These are phyloP conservation scores for Pogonocichla stellata DNA, from an alignment of 2,113 vertebrate species.

Conservation along the genomic window DNA sequence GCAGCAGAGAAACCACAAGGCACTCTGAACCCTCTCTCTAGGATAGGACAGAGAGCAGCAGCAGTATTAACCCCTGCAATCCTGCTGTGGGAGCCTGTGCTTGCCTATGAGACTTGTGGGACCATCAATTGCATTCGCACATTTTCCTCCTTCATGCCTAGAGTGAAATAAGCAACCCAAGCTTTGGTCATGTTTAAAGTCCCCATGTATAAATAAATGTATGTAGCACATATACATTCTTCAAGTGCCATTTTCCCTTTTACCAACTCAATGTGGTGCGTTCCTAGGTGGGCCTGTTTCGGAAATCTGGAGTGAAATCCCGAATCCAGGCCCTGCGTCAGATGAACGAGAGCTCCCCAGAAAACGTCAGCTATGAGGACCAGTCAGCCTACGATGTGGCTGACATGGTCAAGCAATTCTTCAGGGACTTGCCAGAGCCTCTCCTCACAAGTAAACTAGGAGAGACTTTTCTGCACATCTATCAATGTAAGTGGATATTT, in stretches of 20 bases:
- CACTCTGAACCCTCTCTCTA: neutral
- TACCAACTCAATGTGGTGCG: accelerated
- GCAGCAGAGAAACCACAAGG: neutral
- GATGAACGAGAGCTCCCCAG: slow-evolving; percentile 92
- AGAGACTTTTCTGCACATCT: slow-evolving; percentile 97
- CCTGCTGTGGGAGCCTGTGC: neutral
- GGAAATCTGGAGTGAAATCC: slow-evolving; percentile 97
- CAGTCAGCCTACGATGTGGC: slow-evolving; percentile 97
- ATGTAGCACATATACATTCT: neutral
- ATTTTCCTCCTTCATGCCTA: neutral
- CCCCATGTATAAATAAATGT: neutral
- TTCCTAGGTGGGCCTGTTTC: slow-evolving; percentile 92
- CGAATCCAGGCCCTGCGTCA: slow-evolving; percentile 93
- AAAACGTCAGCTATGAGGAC: slow-evolving; percentile 91
- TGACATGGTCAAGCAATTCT: slow-evolving; percentile 98
- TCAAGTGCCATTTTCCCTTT: neutral
- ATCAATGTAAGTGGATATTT: slow-evolving; percentile 86
- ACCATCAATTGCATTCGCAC: neutral
- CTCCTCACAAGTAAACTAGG: slow-evolving; percentile 95
- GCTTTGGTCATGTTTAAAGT: neutral
- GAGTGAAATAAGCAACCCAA: neutral
- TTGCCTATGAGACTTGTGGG: neutral
- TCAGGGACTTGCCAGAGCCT: slow-evolving; percentile 94
- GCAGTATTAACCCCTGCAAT: neutral
- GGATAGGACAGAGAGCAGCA: neutral